Base-by-base conservation (phyloP, 2,888 invertebrate genomes). In the Girardia tigrina region DNA sequence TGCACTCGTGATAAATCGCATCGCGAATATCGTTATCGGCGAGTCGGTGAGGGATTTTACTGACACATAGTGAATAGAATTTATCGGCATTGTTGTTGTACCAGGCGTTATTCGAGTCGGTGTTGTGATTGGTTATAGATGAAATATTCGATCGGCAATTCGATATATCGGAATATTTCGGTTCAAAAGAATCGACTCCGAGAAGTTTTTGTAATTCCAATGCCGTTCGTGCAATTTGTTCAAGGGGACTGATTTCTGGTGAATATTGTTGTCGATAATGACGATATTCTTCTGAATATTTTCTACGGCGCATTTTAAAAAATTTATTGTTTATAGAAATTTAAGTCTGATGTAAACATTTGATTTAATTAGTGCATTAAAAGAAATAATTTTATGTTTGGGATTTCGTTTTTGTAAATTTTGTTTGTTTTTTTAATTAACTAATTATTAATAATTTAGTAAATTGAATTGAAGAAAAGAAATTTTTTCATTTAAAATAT, bases 251-350 rank as follows among this genome's bases (percentile, higher is more conserved):
- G 4, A 56, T 56, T 56, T 56, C 56, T 8, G 56, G 56, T 20
- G 56, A 56, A 16, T 56, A 56, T 56, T n/a, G 56, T 56, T 56
- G 56, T 56, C 56, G n/a, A 56, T 56, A 56, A 56, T 56, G 56
- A 20, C 56, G 56, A 56, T 56, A 56, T 12, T 56, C 56, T 20
- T 56, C 56, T 56, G 56, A 56, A 56, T 56, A 56, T 56, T 56
- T 56, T 56, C 56, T 56, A 8, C 56, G 56, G 56, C 56, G 56
- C 56, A 56, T 56, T 56, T 56, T 56, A 56, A 56, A 6, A 56
- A n/a, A n/a, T n/a, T n/a, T n/a, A 56, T 56, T 56, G 56, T 56
- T 56, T 56, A 56, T 56, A 56, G n/a, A n/a, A 56, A 20, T 56
- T 56, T 56, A 56, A 56, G n/a, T 23, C 23, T 56, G 23, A 56